Base-by-base conservation (phyloP, 2,888 invertebrate species). In the Sussaba pulchella region DNA sequence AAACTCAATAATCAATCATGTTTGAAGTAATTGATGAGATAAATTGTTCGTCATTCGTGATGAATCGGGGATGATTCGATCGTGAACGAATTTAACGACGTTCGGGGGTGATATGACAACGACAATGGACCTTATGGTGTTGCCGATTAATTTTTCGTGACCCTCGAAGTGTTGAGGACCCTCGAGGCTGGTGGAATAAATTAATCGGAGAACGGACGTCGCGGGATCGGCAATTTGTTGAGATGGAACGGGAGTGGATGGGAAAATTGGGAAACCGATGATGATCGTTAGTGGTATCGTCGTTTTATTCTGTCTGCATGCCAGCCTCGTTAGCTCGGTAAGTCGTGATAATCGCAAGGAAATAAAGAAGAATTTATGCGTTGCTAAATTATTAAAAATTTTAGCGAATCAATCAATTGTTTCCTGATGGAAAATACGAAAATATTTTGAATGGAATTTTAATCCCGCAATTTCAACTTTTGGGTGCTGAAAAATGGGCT, bases 101-200 rank as follows among this genome's bases (percentile, higher is more conserved):
- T 78, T 39, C 10, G n/a, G 26, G 9, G 47, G 69, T 74, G 78
- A 61, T 10, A 63, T n/a, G 73, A 73, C 52, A 4, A 54, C 39
- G 21, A 47, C 1, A 39, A 70, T 57, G 64, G 61, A 17, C 57
- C 19, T 12, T 45, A 14, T 14, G 47, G 47, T 54, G 26, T 26
- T 67, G 43, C 36, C 59, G 21, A 69, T 69, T 74, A 57, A 10
- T 64, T 52, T 70, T 21, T 54, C 36, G 69, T 64, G 73, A 78
- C 61, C 39, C 39, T 73, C 47, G 47, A 73, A 26, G 54, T 69
- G 69, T 17, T 43, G 63, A 12, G 21, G 17, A 10, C 5, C 10
- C 63, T 57, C 57, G 17, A 54, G n/a, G 9, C 14, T 26, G 50
- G 19, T 39, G 63, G 24, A 17, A 63, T 41, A 31, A 41, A 39